Evolutionary conservation across 2,888 invertebrate species (phyloP).

Genomic region (Eristalis tenax): DNA sequence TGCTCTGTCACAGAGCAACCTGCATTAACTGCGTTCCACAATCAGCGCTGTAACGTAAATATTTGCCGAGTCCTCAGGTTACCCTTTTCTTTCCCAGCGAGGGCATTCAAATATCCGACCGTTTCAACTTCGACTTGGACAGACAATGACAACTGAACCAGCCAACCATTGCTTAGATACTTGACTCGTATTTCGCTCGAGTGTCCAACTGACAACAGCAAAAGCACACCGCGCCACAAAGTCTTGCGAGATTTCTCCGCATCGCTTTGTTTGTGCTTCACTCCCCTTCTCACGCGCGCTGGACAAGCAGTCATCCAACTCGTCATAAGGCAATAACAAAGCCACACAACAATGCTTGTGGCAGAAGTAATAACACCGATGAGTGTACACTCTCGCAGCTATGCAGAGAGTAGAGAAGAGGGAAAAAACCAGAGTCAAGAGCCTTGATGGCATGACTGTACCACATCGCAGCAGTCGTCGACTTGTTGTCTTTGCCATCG

Average conservation of each 20-base stretch:
- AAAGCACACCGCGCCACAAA: slow-evolving; percentile 41
- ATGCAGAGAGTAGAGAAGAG: neutral
- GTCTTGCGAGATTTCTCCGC: slow-evolving; percentile 56
- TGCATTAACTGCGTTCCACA: slow-evolving; percentile 4
- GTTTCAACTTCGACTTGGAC: slow-evolving; percentile 21
- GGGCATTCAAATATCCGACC: slow-evolving; percentile 56
- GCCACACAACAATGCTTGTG: slow-evolving; percentile 44
- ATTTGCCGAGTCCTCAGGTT: slow-evolving; percentile 65
- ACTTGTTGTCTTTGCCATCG: slow-evolving; percentile 9
- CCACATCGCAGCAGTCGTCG: slow-evolving; percentile 7
- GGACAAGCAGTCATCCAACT: slow-evolving; percentile 9
- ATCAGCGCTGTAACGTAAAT: slow-evolving; percentile 42
- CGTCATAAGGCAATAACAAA: slow-evolving; percentile 57
- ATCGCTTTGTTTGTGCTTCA: slow-evolving; percentile 30
- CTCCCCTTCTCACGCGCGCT: neutral
- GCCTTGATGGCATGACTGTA: slow-evolving; percentile 37
- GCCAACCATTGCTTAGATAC: slow-evolving; percentile 30
- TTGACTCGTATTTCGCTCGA: slow-evolving; percentile 46
- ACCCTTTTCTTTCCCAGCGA: slow-evolving; percentile 44
- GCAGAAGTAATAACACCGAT: slow-evolving; percentile 53
- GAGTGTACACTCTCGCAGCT: slow-evolving; percentile 16
- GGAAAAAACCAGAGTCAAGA: slow-evolving; percentile 40
- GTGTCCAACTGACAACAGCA: slow-evolving; percentile 27
- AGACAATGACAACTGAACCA: slow-evolving; percentile 13
- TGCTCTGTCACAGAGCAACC: neutral